Base-by-base conservation (phyloP, 2,888 invertebrate species). In the Antitype chi region DNA sequence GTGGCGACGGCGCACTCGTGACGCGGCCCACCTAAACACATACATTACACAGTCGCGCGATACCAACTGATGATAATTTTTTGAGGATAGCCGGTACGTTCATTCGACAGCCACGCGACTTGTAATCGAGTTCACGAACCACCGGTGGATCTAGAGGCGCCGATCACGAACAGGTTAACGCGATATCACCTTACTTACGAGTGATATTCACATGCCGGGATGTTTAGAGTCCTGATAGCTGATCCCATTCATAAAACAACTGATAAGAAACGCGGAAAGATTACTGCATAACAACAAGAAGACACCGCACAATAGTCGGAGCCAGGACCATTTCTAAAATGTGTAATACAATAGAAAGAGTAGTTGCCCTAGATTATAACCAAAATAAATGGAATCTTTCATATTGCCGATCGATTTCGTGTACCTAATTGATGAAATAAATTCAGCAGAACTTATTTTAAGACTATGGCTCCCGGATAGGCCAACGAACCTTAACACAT, bases 1-100 rank as follows among this genome's bases (percentile, higher is more conserved):
- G 89, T 91, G 89, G 93, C 93, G 93, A 92, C 94, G 95, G 95
- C 95, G 95, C 95, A 94, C 93, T 94, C 93, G 93, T 94, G 91
- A 94, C 94, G 94, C 93, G 93, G 91, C 92, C 90, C 90, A 92
- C 91, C 92, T 93, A 93, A 93, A 91, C 93, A 93, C 91, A 92
- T 89, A 90, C 85, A 91, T 90, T 91, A 93, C 90, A 91, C 87
- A 90, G 90, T 86, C 90, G 90, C 93, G 91, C 92, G 92, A 94
- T 93, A 94, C 87, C 89, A 87, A 89, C 88, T 80, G 77, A 91
- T 92, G 93, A 94, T 94, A 95, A 91, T 91, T 93, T 92, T 94
- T 93, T 91, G 92, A 94, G 94, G 94, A 94, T 94, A 93, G 92
- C 92, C 94, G 91, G 86, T 89, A 85, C 90, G 91, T 90, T 89